These are phyloP conservation scores for Paramormyrops hopkinsi DNA, from an alignment of 2,797 vertebrate genomes.

Conservation along the genomic window DNA sequence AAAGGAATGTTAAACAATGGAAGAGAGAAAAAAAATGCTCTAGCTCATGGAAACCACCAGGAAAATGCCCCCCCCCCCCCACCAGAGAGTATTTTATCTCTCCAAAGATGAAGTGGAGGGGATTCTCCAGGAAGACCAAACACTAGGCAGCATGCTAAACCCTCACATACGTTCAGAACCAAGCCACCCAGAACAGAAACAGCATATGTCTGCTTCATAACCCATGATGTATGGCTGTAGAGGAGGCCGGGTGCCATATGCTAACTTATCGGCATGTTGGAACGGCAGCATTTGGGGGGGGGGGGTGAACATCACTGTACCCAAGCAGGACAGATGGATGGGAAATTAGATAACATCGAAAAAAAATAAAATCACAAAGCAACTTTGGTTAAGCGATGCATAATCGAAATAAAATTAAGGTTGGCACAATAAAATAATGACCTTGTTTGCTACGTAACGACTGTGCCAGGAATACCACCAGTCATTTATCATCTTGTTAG, in stretches of 20 bases:
- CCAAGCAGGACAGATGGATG: neutral
- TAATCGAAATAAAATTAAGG: neutral
- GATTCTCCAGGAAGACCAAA: neutral
- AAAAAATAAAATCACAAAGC: neutral
- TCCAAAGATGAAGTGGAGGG: neutral
- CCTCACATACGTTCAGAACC: neutral
- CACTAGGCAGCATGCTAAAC: neutral
- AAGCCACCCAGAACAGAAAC: slow-evolving; percentile 37
- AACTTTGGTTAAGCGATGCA: neutral
- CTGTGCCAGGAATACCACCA: neutral
- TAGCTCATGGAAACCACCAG: neutral
- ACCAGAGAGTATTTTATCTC: neutral
- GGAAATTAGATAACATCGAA: neutral
- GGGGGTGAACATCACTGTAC: neutral
- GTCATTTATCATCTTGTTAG: neutral
- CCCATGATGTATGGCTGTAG: slow-evolving; percentile 43
- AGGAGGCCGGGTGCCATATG: slow-evolving; percentile 50
- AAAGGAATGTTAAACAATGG: slow-evolving; percentile 6
- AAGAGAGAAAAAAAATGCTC: slow-evolving; percentile 18
- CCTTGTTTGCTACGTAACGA: neutral
- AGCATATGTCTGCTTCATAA: slow-evolving; percentile 60
- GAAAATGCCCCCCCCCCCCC: neutral
- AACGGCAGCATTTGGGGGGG: slow-evolving; percentile 37
- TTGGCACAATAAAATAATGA: neutral
- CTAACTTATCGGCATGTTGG: neutral